A percentile compares a stretch with the other conserved stretches of the same genome.
Evolutionary conservation across 37 sponge, comb jelly and placozoan genomes (phyloP).

Genomic region (Ephydatia muelleri): DNA sequence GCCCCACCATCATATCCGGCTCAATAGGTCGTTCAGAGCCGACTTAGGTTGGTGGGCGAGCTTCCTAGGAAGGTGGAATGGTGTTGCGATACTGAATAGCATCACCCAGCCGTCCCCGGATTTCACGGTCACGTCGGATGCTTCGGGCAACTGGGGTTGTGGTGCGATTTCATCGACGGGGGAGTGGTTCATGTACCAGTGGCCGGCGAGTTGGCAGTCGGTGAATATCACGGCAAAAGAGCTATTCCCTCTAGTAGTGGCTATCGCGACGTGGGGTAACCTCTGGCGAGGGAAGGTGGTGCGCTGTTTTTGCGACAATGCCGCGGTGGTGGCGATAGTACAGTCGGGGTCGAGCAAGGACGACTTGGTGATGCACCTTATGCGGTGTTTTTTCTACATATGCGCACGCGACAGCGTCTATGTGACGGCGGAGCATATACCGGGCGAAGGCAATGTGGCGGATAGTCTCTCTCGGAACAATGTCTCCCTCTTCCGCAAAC

Average conservation of each 20-base stretch:
- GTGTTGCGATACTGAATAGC: background rate
- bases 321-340: constrained; percentile 52
- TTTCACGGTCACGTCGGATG: constrained; percentile 34
- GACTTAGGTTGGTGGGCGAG: constrained; percentile 39
- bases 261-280: constrained; percentile 26
- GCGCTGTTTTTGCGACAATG: constrained; percentile 45
- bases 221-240: constrained; percentile 42
- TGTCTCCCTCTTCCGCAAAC: constrained; percentile 19
- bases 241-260: constrained; percentile 43
- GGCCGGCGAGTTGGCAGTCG: constrained; percentile 4
- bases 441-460: constrained; percentile 37
- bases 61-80: constrained; percentile 45
- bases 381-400: constrained; percentile 48
- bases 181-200: constrained; percentile 34
- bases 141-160: constrained; percentile 52
- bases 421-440: constrained; percentile 39
- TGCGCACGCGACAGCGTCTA: constrained; percentile 6
- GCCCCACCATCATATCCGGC: constrained; percentile 22
- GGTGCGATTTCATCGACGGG: constrained; percentile 27
- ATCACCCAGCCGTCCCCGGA: background rate
- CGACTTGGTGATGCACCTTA: constrained; percentile 29
- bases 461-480: constrained; percentile 49
- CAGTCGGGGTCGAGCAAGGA: constrained; percentile 24
- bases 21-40: constrained; percentile 40
- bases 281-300: constrained; percentile 12